Evolutionary conservation across 2,797 vertebrate species (phyloP).

Genomic region (Danio albolineatus): DNA sequence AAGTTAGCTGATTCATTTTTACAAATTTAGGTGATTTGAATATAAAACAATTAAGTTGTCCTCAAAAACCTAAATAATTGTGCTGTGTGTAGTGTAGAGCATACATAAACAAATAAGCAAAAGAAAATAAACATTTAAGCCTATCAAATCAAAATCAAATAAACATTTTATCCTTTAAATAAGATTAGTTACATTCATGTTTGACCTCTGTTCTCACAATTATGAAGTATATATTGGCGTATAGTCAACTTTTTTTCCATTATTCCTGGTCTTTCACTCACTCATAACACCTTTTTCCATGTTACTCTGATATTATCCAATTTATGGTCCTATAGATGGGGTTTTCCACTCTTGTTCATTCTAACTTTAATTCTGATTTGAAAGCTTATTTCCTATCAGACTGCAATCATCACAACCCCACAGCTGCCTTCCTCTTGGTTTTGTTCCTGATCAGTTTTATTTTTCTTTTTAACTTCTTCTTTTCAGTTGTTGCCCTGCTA

Average conservation of each 20-base stretch:
- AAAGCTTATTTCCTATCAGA: slow-evolving; percentile 3
- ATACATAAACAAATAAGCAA: no score
- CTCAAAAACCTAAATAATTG: no score
- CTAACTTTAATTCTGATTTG: neutral
- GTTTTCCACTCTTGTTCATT: neutral
- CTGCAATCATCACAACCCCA: neutral
- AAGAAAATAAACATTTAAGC: no score
- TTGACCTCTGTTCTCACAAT: no score
- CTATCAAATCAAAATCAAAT: no score
- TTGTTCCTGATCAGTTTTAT: slow-evolving; percentile 21
- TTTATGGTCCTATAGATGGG: neutral
- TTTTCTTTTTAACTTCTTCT: slow-evolving; percentile 4
- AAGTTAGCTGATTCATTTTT: no score
- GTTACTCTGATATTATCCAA: neutral
- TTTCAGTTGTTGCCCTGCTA: slow-evolving; percentile 3
- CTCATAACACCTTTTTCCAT: slow-evolving; percentile 31
- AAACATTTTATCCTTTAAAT: no score
- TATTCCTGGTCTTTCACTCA: slow-evolving; percentile 2
- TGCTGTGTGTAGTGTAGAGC: no score
- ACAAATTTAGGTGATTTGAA: no score
- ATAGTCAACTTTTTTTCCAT: neutral
- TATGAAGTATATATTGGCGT: no score
- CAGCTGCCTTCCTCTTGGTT: neutral
- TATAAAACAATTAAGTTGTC: no score
- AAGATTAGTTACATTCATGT: no score